These are phyloP conservation scores for Sarcophaga variegata DNA, from an alignment of 2,888 invertebrate genomes.

Conservation along the genomic window DNA sequence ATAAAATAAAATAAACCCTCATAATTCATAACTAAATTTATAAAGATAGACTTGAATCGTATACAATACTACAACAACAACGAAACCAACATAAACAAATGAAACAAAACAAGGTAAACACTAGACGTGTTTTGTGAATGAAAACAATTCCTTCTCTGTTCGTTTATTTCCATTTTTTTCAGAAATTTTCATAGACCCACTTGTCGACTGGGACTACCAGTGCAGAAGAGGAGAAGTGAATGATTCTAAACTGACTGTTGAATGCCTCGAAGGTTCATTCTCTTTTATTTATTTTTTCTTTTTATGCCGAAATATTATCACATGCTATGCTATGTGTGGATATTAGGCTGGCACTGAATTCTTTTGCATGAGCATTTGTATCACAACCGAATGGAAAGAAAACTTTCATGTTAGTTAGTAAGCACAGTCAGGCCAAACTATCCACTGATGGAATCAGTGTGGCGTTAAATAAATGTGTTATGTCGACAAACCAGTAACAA, in stretches of 20 bases:
- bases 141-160: slow-evolving; percentile 52
- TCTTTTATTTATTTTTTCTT: neutral
- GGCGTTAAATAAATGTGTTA: no score
- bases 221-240: slow-evolving; percentile 25
- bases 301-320: slow-evolving; percentile 16
- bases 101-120: slow-evolving; percentile 61
- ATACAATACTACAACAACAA: slow-evolving; percentile 7
- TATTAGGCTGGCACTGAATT: slow-evolving; percentile 27
- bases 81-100: neutral
- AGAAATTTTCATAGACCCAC: slow-evolving; percentile 54
- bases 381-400: no score
- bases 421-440: no score
- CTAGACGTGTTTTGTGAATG: slow-evolving; percentile 61
- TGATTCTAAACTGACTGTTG: slow-evolving; percentile 62
- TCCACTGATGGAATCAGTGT: no score
- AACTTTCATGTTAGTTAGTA: no score
- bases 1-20: slow-evolving; percentile 44
- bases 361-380: no score
- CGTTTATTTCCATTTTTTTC: neutral
- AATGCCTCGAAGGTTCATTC: slow-evolving; percentile 60
- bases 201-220: slow-evolving; percentile 28
- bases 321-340: neutral
- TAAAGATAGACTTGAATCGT: slow-evolving; percentile 61
- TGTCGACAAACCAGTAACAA: no score
- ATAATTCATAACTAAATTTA: slow-evolving; percentile 65